Evolutionary conservation across 2,113 vertebrate species (phyloP), one percentile per base, ranked within the genome.

Genomic region (Alexandromys fortis): DNA sequence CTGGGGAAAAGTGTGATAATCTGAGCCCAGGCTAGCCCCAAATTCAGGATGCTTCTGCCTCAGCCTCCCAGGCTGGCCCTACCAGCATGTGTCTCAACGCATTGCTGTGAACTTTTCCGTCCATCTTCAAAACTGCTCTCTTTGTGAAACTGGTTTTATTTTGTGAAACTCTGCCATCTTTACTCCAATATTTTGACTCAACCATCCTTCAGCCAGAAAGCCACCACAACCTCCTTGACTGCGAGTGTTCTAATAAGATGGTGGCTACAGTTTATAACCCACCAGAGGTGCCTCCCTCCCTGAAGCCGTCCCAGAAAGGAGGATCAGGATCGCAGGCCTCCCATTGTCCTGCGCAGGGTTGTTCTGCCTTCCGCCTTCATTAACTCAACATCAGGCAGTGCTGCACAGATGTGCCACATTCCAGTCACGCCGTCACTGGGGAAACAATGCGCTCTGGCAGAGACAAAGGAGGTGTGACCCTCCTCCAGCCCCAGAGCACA

Each of bases 331-430:
- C 73, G 68, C 76, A 76, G 49, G 55, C 79, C 77, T 85, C 47
- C 72, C 58, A 58, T 45, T 88, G 81, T 94, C 61, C 24, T 7
- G 38, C n/a, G 1, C 2, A 0, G 24, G 55, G 55, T 52, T 86
- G 67, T 33, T 9, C 26, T 9, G 67, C 49, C 49, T 47, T 73
- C 24, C 28, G 33, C 45, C 52, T 24, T 42, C 68, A 75, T 87
- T 90, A 78, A 94, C 90, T 86, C 94, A 96, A 7, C 67, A 16
- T 17, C 17, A 1, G 47, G 17, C 13, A 86, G n/a, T 28, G 61
- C 16, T 72, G 30, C 58, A 19, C 61, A 94, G 86, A 85, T 35
- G 68, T 63, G 79, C 61, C n/a, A 2, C 94, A 93, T 96, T 97
- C 97, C 96, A 90, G 16, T 49, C 83, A 1, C 21, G 55, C 75